These are phyloP conservation scores for Sycophila sp. DNA, from an alignment of 1,140 invertebrate genomes.

Conservation along the genomic window DNA sequence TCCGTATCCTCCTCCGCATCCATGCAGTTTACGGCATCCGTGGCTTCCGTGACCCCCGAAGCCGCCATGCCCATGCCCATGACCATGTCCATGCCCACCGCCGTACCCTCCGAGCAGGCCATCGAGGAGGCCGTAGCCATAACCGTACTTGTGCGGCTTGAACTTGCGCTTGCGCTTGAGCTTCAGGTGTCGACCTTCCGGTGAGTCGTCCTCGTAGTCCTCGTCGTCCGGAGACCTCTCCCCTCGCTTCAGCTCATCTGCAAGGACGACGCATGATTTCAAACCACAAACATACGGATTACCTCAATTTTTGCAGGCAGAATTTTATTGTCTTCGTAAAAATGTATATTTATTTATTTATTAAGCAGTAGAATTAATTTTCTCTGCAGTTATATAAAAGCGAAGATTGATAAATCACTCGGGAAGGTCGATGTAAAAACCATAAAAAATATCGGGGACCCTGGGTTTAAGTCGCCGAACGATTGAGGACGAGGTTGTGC, in stretches of 20 bases:
- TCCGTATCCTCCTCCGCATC: slow-evolving; percentile 17
- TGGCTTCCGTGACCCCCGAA: neutral
- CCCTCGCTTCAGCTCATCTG: neutral
- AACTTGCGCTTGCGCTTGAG: slow-evolving; percentile 33
- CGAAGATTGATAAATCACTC: too few species aligned
- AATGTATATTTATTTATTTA: too few species aligned
- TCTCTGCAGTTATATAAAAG: too few species aligned
- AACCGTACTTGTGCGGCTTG: slow-evolving; percentile 26
- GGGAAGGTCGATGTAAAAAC: too few species aligned
- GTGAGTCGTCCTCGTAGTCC: slow-evolving; percentile 11
- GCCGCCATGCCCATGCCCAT: neutral
- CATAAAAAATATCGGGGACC: too few species aligned
- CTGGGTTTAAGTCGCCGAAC: too few species aligned
- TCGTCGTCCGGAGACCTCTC: neutral
- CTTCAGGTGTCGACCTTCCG: slow-evolving; percentile 33
- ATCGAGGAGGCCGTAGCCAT: neutral
- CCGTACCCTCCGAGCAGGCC: neutral
- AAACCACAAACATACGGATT: too few species aligned
- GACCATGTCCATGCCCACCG: slow-evolving; percentile 41
- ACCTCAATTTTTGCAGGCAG: too few species aligned
- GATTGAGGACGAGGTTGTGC: too few species aligned
- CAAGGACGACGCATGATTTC: too few species aligned
- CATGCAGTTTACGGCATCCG: slow-evolving; percentile 15
- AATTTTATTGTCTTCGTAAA: too few species aligned
- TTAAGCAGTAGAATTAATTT: too few species aligned